Evolutionary conservation across 1,140 invertebrate genomes (phyloP).

Genomic region (Pseudomyrmex sp.): DNA sequence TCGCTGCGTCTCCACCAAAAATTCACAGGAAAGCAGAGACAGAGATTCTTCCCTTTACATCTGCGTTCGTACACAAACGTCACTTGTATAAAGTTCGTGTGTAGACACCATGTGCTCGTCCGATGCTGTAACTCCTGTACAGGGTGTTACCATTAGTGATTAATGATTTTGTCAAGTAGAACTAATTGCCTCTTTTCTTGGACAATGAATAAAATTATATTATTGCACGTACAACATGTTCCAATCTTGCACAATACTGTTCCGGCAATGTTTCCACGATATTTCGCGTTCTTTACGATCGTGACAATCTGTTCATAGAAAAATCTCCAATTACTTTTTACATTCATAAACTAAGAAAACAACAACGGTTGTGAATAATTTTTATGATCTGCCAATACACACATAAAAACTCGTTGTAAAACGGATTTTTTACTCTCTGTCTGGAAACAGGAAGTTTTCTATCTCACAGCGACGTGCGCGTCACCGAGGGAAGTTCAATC

Average conservation of each 20-base stretch:
- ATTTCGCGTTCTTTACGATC: background rate
- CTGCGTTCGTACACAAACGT: constrained; percentile 29
- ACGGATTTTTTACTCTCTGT: constrained; percentile 3
- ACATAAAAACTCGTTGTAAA: background rate
- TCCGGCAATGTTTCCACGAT: background rate
- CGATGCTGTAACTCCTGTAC: constrained; percentile 30
- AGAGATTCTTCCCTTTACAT: constrained; percentile 28
- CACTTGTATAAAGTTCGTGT: too few relatives aligned
- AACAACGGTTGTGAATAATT: background rate
- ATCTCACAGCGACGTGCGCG: constrained; percentile 6
- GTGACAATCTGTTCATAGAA: constrained; percentile 53
- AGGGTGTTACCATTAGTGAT: constrained; percentile 44
- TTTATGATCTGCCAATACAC: background rate
- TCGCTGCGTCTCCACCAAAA: constrained; percentile 4
- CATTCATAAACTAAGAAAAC: background rate
- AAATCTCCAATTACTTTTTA: constrained; percentile 21
- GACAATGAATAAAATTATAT: background rate
- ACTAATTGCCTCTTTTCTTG: background rate
- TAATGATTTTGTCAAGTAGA: background rate
- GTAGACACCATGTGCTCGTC: background rate
- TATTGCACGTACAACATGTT: background rate
- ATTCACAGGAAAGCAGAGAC: background rate
- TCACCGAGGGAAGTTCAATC: constrained; percentile 66
- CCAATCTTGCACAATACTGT: background rate
- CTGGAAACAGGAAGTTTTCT: background rate